These are phyloP conservation scores for Boloria euphrosyne DNA, from an alignment of 2,888 invertebrate genomes.

Conservation along the genomic window DNA sequence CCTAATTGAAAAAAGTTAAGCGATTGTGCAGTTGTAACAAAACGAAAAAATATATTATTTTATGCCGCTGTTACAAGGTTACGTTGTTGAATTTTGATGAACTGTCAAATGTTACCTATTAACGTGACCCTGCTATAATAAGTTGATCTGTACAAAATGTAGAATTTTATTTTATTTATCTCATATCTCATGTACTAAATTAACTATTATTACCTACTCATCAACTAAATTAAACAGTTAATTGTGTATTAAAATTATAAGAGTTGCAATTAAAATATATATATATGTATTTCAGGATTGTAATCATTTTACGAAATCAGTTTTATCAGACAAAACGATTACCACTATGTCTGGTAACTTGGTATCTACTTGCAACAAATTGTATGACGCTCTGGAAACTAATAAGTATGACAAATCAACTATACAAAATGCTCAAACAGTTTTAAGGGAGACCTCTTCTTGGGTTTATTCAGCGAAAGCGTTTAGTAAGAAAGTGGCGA, in stretches of 20 bases:
- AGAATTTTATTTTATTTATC: constrained; percentile 17
- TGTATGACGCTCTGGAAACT: constrained; percentile 49
- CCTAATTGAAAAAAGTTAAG: too few relatives aligned
- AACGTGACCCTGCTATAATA: too few relatives aligned
- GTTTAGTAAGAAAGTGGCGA: constrained; percentile 81
- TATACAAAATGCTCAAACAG: constrained; percentile 52
- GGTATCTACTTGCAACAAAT: constrained; percentile 47
- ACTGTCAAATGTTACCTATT: too few relatives aligned
- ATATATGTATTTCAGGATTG: constrained; percentile 68
- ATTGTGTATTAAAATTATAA: too few relatives aligned
- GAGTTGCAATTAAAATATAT: too few relatives aligned
- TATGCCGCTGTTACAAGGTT: too few relatives aligned
- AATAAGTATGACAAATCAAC: constrained; percentile 44
- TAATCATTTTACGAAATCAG: constrained; percentile 72
- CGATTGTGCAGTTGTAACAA: too few relatives aligned
- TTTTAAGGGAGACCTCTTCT: constrained; percentile 68
- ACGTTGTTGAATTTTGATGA: too few relatives aligned
- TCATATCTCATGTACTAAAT: too few relatives aligned
- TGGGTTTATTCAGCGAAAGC: constrained; percentile 81
- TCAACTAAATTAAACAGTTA: too few relatives aligned
- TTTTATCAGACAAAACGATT: constrained; percentile 60
- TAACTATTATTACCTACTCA: too few relatives aligned
- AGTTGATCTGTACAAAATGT: background rate
- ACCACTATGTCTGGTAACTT: constrained; percentile 55
- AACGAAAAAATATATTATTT: too few relatives aligned